A percentile compares a stretch with the other conserved stretches of the same genome.
Evolutionary conservation across 2,888 invertebrate species (phyloP).

Genomic region (Sclerodermus sp.): DNA sequence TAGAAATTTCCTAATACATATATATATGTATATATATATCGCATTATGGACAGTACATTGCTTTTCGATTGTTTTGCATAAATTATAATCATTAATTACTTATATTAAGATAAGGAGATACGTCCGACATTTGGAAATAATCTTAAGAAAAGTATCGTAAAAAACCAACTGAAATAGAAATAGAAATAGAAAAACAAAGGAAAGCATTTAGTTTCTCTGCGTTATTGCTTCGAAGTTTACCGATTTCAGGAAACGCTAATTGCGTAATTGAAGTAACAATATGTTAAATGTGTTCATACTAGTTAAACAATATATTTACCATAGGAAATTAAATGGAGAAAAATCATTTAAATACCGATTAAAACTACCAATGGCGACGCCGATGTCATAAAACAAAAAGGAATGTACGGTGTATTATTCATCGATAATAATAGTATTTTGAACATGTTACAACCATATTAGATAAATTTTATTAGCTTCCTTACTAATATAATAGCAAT

Average conservation of each 20-base stretch:
- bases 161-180: constrained; percentile 7
- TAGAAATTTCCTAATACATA: too few species aligned
- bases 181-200: constrained; percentile 6
- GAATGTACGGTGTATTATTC: constrained; percentile 7
- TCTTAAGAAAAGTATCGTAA: constrained; percentile 3
- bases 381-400: too few species aligned
- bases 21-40: too few species aligned
- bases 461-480: constrained; percentile 15
- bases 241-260: constrained; percentile 33
- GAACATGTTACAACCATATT: too few species aligned
- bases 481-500: constrained; percentile 21
- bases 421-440: too few species aligned
- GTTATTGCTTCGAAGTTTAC: constrained; percentile 28
- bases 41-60: constrained; percentile 6
- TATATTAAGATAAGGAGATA: constrained; percentile 17
- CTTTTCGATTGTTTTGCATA: constrained; percentile 17
- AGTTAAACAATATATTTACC: constrained; percentile 37
- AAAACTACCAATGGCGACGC: too few species aligned
- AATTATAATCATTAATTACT: constrained; percentile 16
- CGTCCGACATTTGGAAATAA: constrained; percentile 19
- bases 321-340: constrained; percentile 18
- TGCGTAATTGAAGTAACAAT: constrained; percentile 37
- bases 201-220: constrained; percentile 24
- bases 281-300: constrained; percentile 49
- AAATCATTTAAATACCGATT: too few species aligned